Evolutionary conservation across 2,113 vertebrate genomes (phyloP), one percentile per base, ranked within the genome.

Genomic region (Lasiurus borealis): DNA sequence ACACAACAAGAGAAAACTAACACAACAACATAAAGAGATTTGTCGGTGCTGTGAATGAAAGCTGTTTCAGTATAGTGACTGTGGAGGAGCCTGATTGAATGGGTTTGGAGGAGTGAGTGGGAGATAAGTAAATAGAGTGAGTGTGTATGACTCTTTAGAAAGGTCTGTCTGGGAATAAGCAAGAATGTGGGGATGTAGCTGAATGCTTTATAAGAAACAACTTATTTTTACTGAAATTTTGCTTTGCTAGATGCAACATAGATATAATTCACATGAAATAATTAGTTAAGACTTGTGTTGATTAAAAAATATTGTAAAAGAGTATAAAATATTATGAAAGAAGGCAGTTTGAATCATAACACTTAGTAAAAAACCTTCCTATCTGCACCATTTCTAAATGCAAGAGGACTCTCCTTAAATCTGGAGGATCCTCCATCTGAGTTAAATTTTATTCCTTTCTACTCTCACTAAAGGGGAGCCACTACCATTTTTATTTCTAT

Each of bases 231-330:
- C 36, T 68, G 11, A 23, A 87, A 27, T 8, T 50, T 87, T 87
- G 31, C 36, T 81, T 86, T 69, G 54, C 50, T 83, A 9, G 34
- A 57, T 72, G 5, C 3, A 80, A 2, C 64, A 75, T 7, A 75
- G 69, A 81, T 84, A 44, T 72, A 88, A 90, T 40, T 72, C 40
- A 88, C 16, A 75, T 71, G 36, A 93, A 86, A 77, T n/a, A 88
- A 69, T 6, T 50, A 52, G 23, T 62, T 82, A 85, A 92, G 44
- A 84, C 23, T 15, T 85, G 25, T 72, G 1, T 76, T 62, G 59
- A 62, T 62, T 62, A 27, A 62, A 69, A 88, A 83, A 88, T n/a
- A 92, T 7, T 75, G 8, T 85, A 77, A 72, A 94, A 62, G 23
- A 75, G 5, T 78, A 59, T 52, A 90, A 62, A 85, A 48, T 6